Conservation (phyloP, 1,140 invertebrate genomes). For the Hestina assimilis region DNA sequence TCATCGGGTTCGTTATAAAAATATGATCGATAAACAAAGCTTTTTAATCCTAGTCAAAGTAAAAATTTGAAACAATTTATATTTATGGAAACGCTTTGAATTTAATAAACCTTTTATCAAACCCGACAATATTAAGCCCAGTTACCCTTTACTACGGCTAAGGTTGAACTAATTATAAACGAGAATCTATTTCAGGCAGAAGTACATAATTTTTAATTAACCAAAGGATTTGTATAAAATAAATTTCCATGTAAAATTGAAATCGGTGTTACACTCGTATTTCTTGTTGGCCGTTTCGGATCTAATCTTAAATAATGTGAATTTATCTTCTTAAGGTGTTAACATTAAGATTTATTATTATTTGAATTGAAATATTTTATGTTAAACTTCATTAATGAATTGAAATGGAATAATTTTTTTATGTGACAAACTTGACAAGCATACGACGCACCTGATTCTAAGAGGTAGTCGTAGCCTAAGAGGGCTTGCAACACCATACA, state of each 20-base stretch:
- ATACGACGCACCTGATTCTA: too few relatives aligned
- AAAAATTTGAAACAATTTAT: too few relatives aligned
- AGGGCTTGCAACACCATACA: too few relatives aligned
- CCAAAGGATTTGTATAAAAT: neutral
- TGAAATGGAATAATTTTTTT: too few relatives aligned
- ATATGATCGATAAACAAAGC: too few relatives aligned
- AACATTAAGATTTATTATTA: neutral
- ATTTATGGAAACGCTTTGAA: too few relatives aligned
- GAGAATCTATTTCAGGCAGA: neutral
- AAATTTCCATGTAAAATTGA: neutral
- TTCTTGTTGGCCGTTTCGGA: neutral
- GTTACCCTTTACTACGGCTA: neutral
- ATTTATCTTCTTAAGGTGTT: neutral
- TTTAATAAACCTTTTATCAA: too few relatives aligned
- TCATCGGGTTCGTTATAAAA: too few relatives aligned
- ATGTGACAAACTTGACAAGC: too few relatives aligned
- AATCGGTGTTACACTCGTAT: neutral
- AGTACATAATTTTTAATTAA: conserved; percentile 5
- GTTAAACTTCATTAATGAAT: neutral
- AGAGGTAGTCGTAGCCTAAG: too few relatives aligned
- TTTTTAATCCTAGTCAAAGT: too few relatives aligned
- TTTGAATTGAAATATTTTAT: neutral
- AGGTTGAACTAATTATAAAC: neutral
- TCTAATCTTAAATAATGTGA: neutral
- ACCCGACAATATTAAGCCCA: too few relatives aligned